Evolutionary conservation across 2,888 invertebrate species (phyloP).

Genomic region (Cecidostiba fungosa): DNA sequence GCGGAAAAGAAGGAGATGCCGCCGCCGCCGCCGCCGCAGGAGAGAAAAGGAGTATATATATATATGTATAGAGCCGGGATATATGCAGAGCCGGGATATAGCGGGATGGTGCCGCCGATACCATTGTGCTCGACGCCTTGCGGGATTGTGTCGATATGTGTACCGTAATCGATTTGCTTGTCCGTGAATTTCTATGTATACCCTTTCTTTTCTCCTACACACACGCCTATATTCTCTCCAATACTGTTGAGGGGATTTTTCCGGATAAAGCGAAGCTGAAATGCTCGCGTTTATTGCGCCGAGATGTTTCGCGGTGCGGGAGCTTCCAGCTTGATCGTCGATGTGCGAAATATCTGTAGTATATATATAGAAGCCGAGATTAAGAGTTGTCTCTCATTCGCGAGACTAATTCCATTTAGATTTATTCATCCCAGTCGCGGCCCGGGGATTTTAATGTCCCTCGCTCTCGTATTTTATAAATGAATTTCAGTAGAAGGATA

Average conservation of each 20-base stretch:
- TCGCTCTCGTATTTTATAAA: not conserved
- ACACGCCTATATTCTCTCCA: not conserved
- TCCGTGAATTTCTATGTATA: constrained; percentile 29
- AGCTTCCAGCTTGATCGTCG: no score
- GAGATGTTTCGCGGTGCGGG: not conserved
- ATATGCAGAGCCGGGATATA: constrained; percentile 12
- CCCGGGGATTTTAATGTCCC: no score
- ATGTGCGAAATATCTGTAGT: no score
- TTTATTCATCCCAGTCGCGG: not conserved
- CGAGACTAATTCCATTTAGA: not conserved
- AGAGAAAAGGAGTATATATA: not conserved
- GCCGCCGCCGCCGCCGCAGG: not conserved
- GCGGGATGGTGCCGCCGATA: not conserved
- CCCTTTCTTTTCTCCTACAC: not conserved
- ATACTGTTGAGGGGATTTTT: not conserved
- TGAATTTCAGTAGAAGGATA: not conserved
- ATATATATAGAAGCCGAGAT: no score
- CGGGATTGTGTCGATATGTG: constrained; percentile 32
- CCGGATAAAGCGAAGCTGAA: not conserved
- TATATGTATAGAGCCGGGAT: not conserved
- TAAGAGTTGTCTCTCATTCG: not conserved
- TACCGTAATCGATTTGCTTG: constrained; percentile 49
- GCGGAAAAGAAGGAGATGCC: not conserved
- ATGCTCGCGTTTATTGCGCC: not conserved
- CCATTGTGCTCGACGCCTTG: constrained; percentile 44